phyloP scores from a whole-genome alignment of 2,113 vertebrate genomes.

The Notothenia coriiceps region DNA sequence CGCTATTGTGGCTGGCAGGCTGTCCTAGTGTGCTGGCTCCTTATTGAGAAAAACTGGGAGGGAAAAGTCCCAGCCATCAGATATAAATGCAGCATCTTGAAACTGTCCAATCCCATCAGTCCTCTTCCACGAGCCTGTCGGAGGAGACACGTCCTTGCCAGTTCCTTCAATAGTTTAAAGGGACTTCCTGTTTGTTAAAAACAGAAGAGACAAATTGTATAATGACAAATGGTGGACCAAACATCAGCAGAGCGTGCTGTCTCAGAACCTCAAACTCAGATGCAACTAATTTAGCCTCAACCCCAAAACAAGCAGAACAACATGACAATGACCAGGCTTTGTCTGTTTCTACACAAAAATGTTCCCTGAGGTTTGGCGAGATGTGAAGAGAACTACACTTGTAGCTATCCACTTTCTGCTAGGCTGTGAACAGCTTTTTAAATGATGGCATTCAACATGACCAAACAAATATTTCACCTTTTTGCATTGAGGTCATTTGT shows the following conservation, averaged over 20 bases:
- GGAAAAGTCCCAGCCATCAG: constrained; percentile 71
- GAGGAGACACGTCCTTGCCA: constrained; percentile 65
- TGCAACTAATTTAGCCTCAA: constrained; percentile 78
- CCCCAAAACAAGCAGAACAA: constrained; percentile 77
- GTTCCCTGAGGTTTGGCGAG: constrained; percentile 71
- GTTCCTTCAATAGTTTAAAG: constrained; percentile 65
- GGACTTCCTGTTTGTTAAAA: constrained; percentile 82
- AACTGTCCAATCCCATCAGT: constrained; percentile 79
- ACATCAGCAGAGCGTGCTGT: constrained; percentile 69
- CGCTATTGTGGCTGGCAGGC: constrained; percentile 60
- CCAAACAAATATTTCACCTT: constrained; percentile 8
- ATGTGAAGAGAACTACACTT: constrained; percentile 51
- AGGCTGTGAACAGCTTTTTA: constrained; percentile 44
- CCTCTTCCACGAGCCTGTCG: constrained; percentile 48
- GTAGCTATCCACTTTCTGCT: constrained; percentile 59
- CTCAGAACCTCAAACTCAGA: constrained; percentile 74
- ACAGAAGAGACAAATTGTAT: constrained; percentile 80
- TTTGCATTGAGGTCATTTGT: constrained; percentile 30
- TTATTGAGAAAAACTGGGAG: constrained; percentile 49
- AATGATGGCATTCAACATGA: constrained; percentile 40
- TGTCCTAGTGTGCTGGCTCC: constrained; percentile 66
- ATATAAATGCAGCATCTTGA: constrained; percentile 82
- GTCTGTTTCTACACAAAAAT: constrained; percentile 69
- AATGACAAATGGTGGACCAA: constrained; percentile 79
- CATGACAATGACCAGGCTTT: constrained; percentile 78